Evolutionary conservation across 2,113 vertebrate genomes (phyloP), one percentile per base, ranked within the genome.

Genomic region (Sceloporus tristichus): DNA sequence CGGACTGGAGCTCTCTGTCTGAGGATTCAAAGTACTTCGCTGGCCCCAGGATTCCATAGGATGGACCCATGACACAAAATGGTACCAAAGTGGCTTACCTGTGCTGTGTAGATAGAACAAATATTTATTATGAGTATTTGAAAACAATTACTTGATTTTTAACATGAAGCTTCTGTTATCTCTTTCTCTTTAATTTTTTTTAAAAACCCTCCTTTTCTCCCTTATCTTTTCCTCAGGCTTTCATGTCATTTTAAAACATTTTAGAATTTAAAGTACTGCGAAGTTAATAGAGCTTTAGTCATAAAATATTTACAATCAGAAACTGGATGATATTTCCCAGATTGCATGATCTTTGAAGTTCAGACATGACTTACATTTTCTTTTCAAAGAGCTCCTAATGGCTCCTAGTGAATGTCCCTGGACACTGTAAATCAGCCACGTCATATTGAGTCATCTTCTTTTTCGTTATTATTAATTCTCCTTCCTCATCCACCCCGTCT

Each of bases 271-370:
- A 93, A 91, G 38, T 87, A 62, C 82, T 77, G 76, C 84, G 8
- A 42, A 85, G n/a, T 91, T 95, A 78, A 84, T 54, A 90, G 48
- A 88, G 71, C 62, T 65, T 93, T 93, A 84, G 68, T 75, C 53
- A 79, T 88, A 54, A 92, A 94, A 90, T 90, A 93, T 91, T 92
- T 94, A 88, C 82, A 68, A 84, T 94, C 94, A 93, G 91, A 93
- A 92, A 93, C 27, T 71, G 86, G 92, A 81, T 89, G 76, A 83
- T 90, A 90, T 89, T 89, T 91, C 81, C 73, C 81, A 91, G 89
- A 90, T 91, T 86, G 81, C 59, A 53, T 82, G 70, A 91, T 92
- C 89, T 94, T 94, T 92, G 88, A 94, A 94, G 92, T 93, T 92
- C 83, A 92, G 90, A 92, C 91, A 92, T 85, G 34, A 93, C 91